Evolutionary conservation across 2,888 invertebrate genomes (phyloP), one percentile per base, ranked within the genome.

Genomic region (Palloptera scutellata): DNA sequence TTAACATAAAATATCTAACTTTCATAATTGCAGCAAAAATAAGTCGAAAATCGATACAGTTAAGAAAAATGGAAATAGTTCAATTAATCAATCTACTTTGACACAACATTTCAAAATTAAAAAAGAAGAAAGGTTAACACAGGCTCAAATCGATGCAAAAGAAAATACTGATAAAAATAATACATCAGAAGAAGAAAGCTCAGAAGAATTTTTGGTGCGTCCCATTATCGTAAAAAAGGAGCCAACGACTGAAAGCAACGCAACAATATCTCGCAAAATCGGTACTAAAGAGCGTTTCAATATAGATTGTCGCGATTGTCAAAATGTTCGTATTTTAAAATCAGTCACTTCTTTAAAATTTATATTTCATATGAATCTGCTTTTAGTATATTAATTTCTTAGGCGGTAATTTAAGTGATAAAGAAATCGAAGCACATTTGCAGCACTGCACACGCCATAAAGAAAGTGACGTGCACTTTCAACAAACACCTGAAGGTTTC

Each of bases 401-500:
- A 70, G 81, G 79, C 11, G 54, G 67, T 0, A 74, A 72, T 48
- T 68, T 83, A 51, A 74, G 74, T 1, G 78, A 80, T 15, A 68
- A 75, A 43, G 77, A 83, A 68, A 78, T 84, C 55, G 70, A 75
- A 55, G 57, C 72, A 40, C 80, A 82, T 70, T 67, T 83, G 40
- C 70, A 70, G 6, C 76, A 79, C 43, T 84, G 83, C 64, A 76
- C 72, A 13, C 80, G 79, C 45, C 74, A 77, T 15, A 74, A 77
- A n/a, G 73, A 74, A 1, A 65, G 66, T 0, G 74, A 73, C 6
- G 64, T 70, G n/a, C 41, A 45, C 68, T 2, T 74, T 12, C 66
- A 75, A 65, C 74, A 75, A 52, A 81, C 84, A 0, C 84, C 84
- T 0, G 77, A 77, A 2, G 83, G 80, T 4, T 84, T 84, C 70